Base-by-base conservation (phyloP, 1,140 invertebrate genomes). In the Zaprionus inermis region DNA sequence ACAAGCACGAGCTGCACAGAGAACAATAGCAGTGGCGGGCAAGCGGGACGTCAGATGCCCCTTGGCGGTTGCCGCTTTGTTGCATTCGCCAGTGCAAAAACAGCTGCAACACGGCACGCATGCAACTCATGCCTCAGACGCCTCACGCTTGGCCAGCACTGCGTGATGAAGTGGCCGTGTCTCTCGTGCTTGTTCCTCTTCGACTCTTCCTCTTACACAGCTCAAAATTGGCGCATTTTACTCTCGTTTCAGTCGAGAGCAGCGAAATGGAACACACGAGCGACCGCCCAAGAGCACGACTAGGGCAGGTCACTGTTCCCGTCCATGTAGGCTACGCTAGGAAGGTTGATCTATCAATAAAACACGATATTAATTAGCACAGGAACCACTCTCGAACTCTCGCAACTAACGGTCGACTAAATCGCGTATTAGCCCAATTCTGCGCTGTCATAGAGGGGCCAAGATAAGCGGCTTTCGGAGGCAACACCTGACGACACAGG, bases 141-240 rank as follows among this genome's bases (percentile, higher is more conserved):
- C 69, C 75, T 72, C 76, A 88, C 84, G 83, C 83, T 88, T 88
- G 83, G 83, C 73, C 83, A 88, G 60, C 84, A 80, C 83, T 88
- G 83, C 83, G 83, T 88, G 83, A 89, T 88, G 67, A 88, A 88
- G 83, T 88, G 83, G 84, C 84, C 84, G 82, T 88, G 73, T 85
- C 56, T 77, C 69, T 80, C 59, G 58, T 75, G 59, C 55, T 34
- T 16, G 58, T 66, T 54, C 65, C 55, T 52, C 57, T 9, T 7
- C n/a, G n/a, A 36, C 20, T 38, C 20, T 22, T 59, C 3, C 6
- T 57, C 36, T 49, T 55, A 36, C 69, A 77, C 65, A 36, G 41
- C 60, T 73, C 55, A 59, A 75, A 86, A 88, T 88, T 88, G 83
- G 80, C 83, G 78, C 83, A 88, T 89, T 89, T 88, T 88, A 89